These are phyloP conservation scores for Ochropleura plecta DNA, from an alignment of 2,888 invertebrate species.

Conservation along the genomic window DNA sequence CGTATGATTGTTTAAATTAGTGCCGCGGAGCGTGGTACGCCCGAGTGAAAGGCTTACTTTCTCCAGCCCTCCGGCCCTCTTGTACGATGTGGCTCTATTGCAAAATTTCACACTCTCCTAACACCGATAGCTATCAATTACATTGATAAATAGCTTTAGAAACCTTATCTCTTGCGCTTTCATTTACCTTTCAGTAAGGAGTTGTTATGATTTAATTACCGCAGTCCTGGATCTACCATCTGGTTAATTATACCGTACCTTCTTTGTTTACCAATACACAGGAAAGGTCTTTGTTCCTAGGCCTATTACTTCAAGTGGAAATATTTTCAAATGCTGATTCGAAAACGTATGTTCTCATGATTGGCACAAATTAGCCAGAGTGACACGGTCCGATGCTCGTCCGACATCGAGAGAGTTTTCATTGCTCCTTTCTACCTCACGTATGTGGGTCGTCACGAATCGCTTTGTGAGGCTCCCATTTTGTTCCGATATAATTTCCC, in stretches of 20 bases:
- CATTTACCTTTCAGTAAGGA: constrained; percentile 62
- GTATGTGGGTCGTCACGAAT: constrained; percentile 84
- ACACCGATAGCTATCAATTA: constrained; percentile 82
- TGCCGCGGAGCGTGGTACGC: constrained; percentile 75
- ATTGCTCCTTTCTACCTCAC: constrained; percentile 77
- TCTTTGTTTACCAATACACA: constrained; percentile 25
- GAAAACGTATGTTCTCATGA: constrained; percentile 56
- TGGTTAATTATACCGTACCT: constrained; percentile 23
- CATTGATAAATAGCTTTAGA: constrained; percentile 81
- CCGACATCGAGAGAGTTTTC: constrained; percentile 78
- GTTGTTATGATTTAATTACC: constrained; percentile 42
- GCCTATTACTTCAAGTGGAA: not conserved
- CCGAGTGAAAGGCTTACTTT: constrained; percentile 89
- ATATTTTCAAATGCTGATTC: constrained; percentile 9
- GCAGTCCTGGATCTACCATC: constrained; percentile 28
- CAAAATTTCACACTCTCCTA: constrained; percentile 87
- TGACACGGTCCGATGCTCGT: constrained; percentile 77
- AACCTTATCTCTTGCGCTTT: constrained; percentile 75
- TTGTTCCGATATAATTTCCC: constrained; percentile 68
- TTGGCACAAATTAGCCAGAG: constrained; percentile 72
- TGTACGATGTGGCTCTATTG: constrained; percentile 81
- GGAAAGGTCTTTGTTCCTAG: constrained; percentile 2
- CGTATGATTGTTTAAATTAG: constrained; percentile 85
- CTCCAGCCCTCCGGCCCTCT: constrained; percentile 88
- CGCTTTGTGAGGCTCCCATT: constrained; percentile 80